Percentiles rank a stretch among this genome's conserved stretches.
These are phyloP conservation scores for Allolobophora icterica DNA, from an alignment of 2,888 invertebrate genomes.

Conservation along the genomic window DNA sequence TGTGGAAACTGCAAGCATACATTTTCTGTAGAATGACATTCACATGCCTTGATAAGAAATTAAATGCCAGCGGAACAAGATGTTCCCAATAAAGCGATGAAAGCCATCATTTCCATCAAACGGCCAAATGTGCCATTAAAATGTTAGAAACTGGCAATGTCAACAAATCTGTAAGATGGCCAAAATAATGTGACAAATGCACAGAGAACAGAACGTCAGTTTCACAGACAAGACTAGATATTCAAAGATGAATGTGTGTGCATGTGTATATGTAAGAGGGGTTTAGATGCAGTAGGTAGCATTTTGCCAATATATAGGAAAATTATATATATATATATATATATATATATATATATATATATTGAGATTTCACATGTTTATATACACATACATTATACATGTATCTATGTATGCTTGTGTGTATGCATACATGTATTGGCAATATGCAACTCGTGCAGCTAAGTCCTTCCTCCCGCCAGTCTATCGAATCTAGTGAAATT, in stretches of 20 bases:
- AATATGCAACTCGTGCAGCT: background rate
- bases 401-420: background rate
- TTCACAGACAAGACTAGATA: conserved; percentile 5
- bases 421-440: background rate
- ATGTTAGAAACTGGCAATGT: background rate
- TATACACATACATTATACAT: background rate
- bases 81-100: background rate
- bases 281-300: no score
- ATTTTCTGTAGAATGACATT: background rate
- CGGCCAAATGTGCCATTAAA: background rate
- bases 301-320: no score
- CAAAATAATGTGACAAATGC: background rate
- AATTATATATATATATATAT: no score
- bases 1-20: background rate
- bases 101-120: background rate
- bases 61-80: background rate
- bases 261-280: no score
- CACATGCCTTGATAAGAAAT: background rate
- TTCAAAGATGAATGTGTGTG: background rate
- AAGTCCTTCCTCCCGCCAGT: background rate
- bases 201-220: background rate
- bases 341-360: no score
- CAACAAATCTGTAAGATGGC: background rate
- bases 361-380: background rate
- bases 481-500: background rate